Percentiles rank a stretch among this genome's conserved stretches.
These are phyloP conservation scores for Zygaena filipendulae DNA, from an alignment of 2,888 invertebrate genomes.

Conservation along the genomic window DNA sequence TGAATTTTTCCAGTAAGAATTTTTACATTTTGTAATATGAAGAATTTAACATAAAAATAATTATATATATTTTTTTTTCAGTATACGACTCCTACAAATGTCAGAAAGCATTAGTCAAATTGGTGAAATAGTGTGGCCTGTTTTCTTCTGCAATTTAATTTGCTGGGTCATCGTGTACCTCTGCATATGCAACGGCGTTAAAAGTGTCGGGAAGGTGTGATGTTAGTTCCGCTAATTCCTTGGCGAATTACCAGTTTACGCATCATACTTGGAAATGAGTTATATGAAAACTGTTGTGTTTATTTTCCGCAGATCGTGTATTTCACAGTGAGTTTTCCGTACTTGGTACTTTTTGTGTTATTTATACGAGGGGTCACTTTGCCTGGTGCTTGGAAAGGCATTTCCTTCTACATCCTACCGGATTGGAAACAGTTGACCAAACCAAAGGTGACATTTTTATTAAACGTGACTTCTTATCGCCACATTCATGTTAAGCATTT, in stretches of 20 bases:
- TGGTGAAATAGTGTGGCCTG: slow-evolving; percentile 83
- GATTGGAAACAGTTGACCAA: slow-evolving; percentile 81
- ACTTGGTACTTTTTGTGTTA: slow-evolving; percentile 76
- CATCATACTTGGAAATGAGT: slow-evolving; percentile 22
- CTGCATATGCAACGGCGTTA: slow-evolving; percentile 88
- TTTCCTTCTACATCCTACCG: slow-evolving; percentile 81
- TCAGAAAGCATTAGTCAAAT: slow-evolving; percentile 78
- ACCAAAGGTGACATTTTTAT: slow-evolving; percentile 78
- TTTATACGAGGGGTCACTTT: slow-evolving; percentile 83
- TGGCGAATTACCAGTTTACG: slow-evolving; percentile 33
- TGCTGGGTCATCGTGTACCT: slow-evolving; percentile 86
- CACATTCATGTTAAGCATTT: too few species aligned
- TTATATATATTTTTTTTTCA: slow-evolving; percentile 40
- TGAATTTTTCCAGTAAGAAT: slow-evolving; percentile 84
- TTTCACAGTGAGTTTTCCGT: slow-evolving; percentile 88
- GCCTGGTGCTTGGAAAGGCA: slow-evolving; percentile 81
- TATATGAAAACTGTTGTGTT: too few species aligned
- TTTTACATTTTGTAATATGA: slow-evolving; percentile 4
- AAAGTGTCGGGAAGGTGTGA: slow-evolving; percentile 84
- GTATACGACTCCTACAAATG: slow-evolving; percentile 81
- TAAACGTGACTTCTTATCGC: too few species aligned
- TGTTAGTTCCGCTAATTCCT: slow-evolving; percentile 17
- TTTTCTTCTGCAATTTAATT: slow-evolving; percentile 78
- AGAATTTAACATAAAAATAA: slow-evolving; percentile 2
- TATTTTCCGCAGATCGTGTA: slow-evolving; percentile 74